Evolutionary conservation across 1,140 invertebrate species (phyloP).

Genomic region (Amphibalanus amphitrite): DNA sequence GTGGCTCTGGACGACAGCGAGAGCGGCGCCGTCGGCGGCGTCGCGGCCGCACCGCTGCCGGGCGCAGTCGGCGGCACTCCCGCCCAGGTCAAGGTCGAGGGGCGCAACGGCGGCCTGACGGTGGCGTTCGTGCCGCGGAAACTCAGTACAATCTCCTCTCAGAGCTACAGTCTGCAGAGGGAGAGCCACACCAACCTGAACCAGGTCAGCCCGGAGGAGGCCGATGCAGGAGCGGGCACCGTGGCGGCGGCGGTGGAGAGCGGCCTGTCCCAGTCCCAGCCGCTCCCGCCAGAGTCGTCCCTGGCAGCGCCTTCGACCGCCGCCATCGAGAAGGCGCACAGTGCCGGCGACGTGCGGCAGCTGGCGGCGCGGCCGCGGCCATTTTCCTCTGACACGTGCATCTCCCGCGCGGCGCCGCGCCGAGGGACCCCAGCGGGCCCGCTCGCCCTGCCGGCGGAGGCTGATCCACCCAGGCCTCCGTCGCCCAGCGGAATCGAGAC

Average conservation of each 20-base stretch:
- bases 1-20: neutral
- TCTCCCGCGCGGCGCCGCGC: neutral
- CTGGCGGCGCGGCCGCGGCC: no score
- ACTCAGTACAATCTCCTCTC: neutral
- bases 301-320: neutral
- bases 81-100: neutral
- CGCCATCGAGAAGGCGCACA: neutral
- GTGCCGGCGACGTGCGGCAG: neutral
- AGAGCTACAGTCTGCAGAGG: neutral
- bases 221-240: no score
- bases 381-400: neutral
- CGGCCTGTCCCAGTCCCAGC: no score
- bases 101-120: neutral
- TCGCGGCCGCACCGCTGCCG: neutral
- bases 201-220: neutral
- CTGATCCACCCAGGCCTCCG: no score
- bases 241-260: no score
- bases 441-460: no score
- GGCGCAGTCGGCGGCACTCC: no score
- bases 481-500: neutral
- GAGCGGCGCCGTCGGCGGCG: no score
- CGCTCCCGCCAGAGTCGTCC: neutral
- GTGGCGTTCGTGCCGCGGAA: neutral
- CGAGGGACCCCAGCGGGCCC: neutral
- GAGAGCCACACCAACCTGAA: neutral